Evolutionary conservation across 2,797 vertebrate species (phyloP).

Genomic region (Myiotriccus ornatus): DNA sequence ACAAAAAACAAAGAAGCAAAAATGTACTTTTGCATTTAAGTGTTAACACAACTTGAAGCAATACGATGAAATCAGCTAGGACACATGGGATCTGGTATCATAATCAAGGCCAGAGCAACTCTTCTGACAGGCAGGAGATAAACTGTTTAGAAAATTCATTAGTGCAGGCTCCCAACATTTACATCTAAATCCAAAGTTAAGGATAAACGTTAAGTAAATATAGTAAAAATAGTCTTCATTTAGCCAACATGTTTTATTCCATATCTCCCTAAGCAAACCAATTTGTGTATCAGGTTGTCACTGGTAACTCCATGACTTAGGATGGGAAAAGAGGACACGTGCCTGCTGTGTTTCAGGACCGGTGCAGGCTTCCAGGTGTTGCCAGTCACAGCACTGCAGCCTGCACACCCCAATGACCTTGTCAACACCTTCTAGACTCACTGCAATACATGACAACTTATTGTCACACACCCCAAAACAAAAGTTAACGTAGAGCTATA

Average conservation of each 20-base stretch:
- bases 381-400: neutral
- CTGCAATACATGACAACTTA: neutral
- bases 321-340: neutral
- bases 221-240: neutral
- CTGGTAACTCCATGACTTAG: neutral
- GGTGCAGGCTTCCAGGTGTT: neutral
- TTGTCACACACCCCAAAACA: fast-evolving
- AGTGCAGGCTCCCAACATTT: neutral
- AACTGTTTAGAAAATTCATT: neutral
- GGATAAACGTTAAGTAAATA: neutral
- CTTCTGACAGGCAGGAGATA: neutral
- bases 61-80: neutral
- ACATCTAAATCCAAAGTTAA: neutral
- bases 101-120: neutral
- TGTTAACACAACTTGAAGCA: neutral
- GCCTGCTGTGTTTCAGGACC: neutral
- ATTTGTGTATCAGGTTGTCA: neutral
- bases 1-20: neutral
- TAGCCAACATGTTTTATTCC: neutral
- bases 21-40: neutral
- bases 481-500: fast-evolving
- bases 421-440: neutral
- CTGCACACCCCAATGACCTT: neutral
- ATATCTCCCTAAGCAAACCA: neutral
- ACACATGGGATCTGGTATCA: neutral